Evolutionary conservation across 2,113 vertebrate species (phyloP).

Genomic region (Phyllostomus discolor): DNA sequence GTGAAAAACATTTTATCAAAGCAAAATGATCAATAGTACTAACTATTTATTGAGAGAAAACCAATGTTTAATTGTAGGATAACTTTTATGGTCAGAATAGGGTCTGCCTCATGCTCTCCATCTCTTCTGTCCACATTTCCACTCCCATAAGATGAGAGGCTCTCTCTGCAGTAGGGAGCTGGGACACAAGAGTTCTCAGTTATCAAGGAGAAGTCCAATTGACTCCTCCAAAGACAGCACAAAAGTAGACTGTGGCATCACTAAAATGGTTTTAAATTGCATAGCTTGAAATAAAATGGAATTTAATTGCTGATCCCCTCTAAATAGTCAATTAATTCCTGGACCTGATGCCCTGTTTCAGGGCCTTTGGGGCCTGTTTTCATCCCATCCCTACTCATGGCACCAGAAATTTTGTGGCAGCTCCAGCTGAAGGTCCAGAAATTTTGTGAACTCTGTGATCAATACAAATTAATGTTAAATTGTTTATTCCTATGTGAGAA

Average conservation of each 20-base stretch:
- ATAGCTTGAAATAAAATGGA: background rate
- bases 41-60: background rate
- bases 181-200: background rate
- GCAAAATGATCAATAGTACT: background rate
- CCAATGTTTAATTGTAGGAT: rapidly evolving
- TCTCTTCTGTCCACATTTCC: background rate
- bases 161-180: rapidly evolving
- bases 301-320: background rate
- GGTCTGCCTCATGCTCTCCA: background rate
- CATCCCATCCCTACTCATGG: rapidly evolving
- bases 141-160: rapidly evolving
- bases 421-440: background rate
- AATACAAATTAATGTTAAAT: background rate
- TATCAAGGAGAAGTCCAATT: rapidly evolving
- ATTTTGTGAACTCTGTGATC: background rate
- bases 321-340: background rate
- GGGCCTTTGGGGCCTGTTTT: background rate
- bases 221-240: background rate
- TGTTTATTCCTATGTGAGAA: background rate
- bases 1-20: background rate
- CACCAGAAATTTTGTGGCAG: rapidly evolving
- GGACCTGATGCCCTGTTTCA: background rate
- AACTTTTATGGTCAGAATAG: too few species aligned
- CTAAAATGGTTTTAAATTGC: background rate
- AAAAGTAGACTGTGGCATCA: background rate